phyloP scores from a whole-genome alignment of 2,888 invertebrate species.

The Periphyllus acericola region DNA sequence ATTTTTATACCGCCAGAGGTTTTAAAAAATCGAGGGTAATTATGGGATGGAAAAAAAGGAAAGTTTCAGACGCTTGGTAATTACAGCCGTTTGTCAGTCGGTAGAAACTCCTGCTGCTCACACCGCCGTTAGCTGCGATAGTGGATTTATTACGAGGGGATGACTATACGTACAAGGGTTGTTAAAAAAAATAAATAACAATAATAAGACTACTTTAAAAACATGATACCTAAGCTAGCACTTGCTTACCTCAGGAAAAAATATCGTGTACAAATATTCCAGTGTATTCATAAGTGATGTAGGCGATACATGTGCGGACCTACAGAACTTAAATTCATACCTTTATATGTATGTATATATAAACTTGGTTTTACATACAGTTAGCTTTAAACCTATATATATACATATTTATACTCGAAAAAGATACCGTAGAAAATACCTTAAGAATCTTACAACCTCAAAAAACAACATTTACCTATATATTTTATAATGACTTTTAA shows the following conservation, averaged over 20 bases:
- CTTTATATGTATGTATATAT: constrained; percentile 1
- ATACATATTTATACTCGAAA: not conserved
- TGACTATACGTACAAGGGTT: constrained; percentile 16
- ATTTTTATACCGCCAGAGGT: constrained; percentile 28
- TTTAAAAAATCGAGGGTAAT: constrained; percentile 59
- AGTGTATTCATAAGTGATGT: not conserved
- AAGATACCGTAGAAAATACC: not conserved
- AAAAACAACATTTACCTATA: not conserved
- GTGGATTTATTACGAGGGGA: constrained; percentile 36
- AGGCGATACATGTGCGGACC: not conserved
- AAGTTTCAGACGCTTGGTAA: constrained; percentile 53
- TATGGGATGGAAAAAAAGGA: constrained; percentile 37
- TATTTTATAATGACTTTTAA: not conserved
- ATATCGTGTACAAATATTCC: not conserved
- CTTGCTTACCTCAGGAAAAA: not conserved
- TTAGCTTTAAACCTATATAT: not conserved
- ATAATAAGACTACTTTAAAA: constrained; percentile 33
- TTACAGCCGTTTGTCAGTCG: constrained; percentile 55
- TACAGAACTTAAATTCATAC: not conserved
- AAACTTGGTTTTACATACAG: not conserved
- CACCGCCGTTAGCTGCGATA: constrained; percentile 15
- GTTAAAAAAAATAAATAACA: constrained; percentile 5
- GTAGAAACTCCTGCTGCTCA: constrained; percentile 30
- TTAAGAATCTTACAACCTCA: not conserved
- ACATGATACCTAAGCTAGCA: not conserved